Conservation (phyloP, 2,113 vertebrate species). For the Nansenia antarctica region DNA sequence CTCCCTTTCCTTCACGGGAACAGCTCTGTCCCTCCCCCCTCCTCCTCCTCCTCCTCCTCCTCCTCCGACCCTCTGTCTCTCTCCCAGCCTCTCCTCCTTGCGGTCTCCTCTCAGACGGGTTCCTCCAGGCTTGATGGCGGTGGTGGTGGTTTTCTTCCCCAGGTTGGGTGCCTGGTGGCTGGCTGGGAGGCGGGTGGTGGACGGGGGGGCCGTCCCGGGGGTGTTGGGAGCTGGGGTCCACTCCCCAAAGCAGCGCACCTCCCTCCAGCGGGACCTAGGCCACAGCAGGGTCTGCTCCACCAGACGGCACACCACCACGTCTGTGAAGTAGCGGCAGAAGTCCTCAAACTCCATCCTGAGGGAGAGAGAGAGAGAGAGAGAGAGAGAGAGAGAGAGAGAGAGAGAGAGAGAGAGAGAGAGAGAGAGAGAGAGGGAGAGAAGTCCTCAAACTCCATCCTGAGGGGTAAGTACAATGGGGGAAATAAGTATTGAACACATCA, state of each 20-base stretch:
- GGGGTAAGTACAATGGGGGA: too few relatives aligned
- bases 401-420: too few relatives aligned
- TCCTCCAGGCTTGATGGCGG: slow-evolving; percentile 19
- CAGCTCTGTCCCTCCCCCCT: slow-evolving; percentile 15
- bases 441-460: too few relatives aligned
- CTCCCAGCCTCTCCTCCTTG: slow-evolving; percentile 59
- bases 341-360: slow-evolving; percentile 82
- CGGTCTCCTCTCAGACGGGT: slow-evolving; percentile 42
- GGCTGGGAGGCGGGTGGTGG: not conserved
- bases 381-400: too few relatives aligned
- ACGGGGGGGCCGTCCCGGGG: not conserved
- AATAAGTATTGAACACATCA: too few relatives aligned
- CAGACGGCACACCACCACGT: slow-evolving; percentile 78
- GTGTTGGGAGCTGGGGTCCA: slow-evolving; percentile 59
- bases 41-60: slow-evolving; percentile 9
- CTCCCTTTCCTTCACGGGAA: slow-evolving; percentile 9
- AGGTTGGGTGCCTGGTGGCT: not conserved
- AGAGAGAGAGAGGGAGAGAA: too few relatives aligned
- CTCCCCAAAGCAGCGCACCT: slow-evolving; percentile 64
- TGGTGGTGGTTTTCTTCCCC: slow-evolving; percentile 8
- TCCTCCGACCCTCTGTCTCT: slow-evolving; percentile 43
- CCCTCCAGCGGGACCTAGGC: slow-evolving; percentile 72
- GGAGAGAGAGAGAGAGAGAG: not conserved
- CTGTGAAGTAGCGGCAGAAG: slow-evolving; percentile 81
- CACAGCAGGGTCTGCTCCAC: slow-evolving; percentile 68